A percentile compares a stretch with the other conserved stretches of the same genome.
Evolutionary conservation across 64 coral and sea anemone genomes (phyloP).

Genomic region (Montipora cactus): DNA sequence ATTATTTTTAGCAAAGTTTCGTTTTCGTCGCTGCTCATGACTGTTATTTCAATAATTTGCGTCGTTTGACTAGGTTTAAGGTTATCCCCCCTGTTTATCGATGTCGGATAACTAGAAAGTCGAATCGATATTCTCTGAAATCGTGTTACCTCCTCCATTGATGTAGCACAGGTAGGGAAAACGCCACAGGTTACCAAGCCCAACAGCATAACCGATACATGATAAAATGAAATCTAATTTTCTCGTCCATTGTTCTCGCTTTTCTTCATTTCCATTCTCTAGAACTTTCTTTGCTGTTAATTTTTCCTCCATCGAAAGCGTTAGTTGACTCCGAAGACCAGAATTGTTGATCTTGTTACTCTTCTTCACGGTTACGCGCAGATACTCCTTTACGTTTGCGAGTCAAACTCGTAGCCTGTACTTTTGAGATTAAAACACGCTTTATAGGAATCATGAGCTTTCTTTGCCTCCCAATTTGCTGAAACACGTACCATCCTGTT

Average conservation of each 20-base stretch:
- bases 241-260: constrained; percentile 26
- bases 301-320: neutral
- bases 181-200: constrained; percentile 28
- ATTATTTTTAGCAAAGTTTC: too few species aligned
- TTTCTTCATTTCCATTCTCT: neutral
- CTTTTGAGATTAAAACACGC: too few species aligned
- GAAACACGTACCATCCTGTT: too few species aligned
- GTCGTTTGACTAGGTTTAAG: too few species aligned
- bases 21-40: too few species aligned
- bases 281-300: too few species aligned
- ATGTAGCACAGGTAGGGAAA: constrained; percentile 29
- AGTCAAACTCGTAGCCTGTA: too few species aligned
- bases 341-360: neutral
- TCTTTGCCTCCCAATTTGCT: too few species aligned
- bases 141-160: constrained; percentile 41
- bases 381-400: neutral
- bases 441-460: too few species aligned
- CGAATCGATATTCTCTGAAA: neutral
- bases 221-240: constrained; percentile 38
- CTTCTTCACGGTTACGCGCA: neutral
- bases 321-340: neutral
- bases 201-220: constrained; percentile 20
- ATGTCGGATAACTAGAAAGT: neutral
- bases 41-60: too few species aligned
- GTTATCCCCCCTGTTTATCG: too few species aligned